Conservation (phyloP, 2,888 invertebrate genomes). For the Diaprepes abbreviatus region DNA sequence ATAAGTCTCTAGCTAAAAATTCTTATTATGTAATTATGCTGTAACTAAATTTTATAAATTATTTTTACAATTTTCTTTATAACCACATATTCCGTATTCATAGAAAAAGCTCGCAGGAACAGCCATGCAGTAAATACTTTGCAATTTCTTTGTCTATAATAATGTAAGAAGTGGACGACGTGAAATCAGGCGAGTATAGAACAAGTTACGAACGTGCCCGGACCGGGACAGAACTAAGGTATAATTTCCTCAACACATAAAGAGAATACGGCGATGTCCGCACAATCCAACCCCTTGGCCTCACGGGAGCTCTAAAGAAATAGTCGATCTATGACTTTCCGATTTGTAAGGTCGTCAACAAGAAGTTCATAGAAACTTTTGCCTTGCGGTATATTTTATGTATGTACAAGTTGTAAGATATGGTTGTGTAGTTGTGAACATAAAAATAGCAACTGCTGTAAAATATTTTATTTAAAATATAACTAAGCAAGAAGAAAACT, state of each 20-base stretch:
- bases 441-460: not conserved
- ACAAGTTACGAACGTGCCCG: constrained; percentile 41
- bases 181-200: constrained; percentile 59
- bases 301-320: constrained; percentile 67
- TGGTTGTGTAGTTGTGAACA: not conserved
- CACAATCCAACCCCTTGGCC: constrained; percentile 58
- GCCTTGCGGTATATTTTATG: constrained; percentile 12
- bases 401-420: constrained; percentile 2
- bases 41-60: too few species aligned
- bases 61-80: not conserved
- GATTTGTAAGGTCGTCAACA: constrained; percentile 44
- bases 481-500: too few species aligned
- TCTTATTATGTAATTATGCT: too few species aligned
- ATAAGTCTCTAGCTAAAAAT: too few species aligned
- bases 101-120: not conserved
- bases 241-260: constrained; percentile 68
- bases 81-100: not conserved
- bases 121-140: constrained; percentile 17
- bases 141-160: constrained; percentile 35
- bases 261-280: constrained; percentile 68
- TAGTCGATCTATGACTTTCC: constrained; percentile 67
- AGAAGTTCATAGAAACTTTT: constrained; percentile 43
- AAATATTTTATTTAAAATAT: too few species aligned
- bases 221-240: constrained; percentile 63
- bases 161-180: constrained; percentile 51